Conservation (phyloP, 1,140 invertebrate species). For the Mycetomoellerius zeteki region DNA sequence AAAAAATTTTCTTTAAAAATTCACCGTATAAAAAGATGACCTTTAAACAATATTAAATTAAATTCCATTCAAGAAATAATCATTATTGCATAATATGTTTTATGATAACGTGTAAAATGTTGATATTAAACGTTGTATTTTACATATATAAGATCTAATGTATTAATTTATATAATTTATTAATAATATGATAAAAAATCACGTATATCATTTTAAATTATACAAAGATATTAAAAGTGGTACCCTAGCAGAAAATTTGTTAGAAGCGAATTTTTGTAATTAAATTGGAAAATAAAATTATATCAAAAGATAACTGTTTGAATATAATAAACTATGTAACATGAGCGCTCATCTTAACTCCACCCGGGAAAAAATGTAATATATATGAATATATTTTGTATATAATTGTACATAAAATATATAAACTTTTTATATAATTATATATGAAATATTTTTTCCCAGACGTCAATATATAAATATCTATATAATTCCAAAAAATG, state of each 20-base stretch:
- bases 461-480: too few species aligned
- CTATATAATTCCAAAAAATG: neutral
- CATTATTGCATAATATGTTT: neutral
- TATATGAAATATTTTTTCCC: too few species aligned
- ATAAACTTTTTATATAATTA: too few species aligned
- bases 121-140: neutral
- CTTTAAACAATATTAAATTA: neutral
- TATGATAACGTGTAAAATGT: neutral
- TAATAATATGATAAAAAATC: conserved; percentile 5
- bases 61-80: neutral
- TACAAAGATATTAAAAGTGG: neutral
- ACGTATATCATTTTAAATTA: neutral
- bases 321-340: conserved; percentile 22
- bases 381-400: too few species aligned
- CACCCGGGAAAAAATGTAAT: too few species aligned
- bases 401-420: too few species aligned
- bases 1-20: neutral
- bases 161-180: neutral
- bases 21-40: neutral
- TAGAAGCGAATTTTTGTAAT: neutral
- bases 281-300: neutral
- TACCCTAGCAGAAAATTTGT: neutral
- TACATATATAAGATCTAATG: neutral
- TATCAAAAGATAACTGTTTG: neutral
- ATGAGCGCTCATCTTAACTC: neutral